phyloP scores from a whole-genome alignment of 2,888 invertebrate genomes.

The Melolontha melolontha region DNA sequence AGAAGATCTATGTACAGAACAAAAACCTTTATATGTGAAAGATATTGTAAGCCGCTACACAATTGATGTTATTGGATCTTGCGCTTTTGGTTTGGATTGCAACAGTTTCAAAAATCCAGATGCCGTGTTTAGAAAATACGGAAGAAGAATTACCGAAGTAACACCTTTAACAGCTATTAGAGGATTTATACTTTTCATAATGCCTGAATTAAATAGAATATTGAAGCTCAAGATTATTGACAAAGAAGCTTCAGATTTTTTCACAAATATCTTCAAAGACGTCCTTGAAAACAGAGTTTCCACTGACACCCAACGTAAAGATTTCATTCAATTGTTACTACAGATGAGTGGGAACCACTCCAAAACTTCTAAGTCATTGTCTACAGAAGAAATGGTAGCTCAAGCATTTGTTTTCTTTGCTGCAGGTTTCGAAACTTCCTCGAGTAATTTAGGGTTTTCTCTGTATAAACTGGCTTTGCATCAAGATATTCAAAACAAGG shows the following conservation, averaged over 20 bases:
- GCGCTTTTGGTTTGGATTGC: slow-evolving; percentile 43
- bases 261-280: slow-evolving; percentile 43
- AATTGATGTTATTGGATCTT: slow-evolving; percentile 40
- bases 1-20: background rate
- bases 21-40: slow-evolving; percentile 31
- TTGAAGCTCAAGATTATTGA: too few species aligned
- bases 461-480: too few species aligned
- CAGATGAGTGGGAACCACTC: slow-evolving; percentile 48
- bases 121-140: slow-evolving; percentile 39
- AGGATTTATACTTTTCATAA: background rate
- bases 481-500: too few species aligned
- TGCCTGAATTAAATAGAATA: background rate
- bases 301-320: slow-evolving; percentile 50
- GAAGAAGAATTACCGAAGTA: slow-evolving; percentile 22
- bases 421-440: too few species aligned
- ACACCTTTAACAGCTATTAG: background rate
- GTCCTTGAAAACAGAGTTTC: slow-evolving; percentile 52
- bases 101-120: slow-evolving; percentile 27
- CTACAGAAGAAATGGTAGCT: too few species aligned
- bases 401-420: too few species aligned
- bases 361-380: slow-evolving; percentile 4
- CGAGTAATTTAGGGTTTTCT: too few species aligned
- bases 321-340: slow-evolving; percentile 60
- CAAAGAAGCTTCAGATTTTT: background rate
- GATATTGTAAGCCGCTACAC: slow-evolving; percentile 38